phyloP scores from a whole-genome alignment of 1,140 invertebrate species.

The Sinella curviseta region DNA sequence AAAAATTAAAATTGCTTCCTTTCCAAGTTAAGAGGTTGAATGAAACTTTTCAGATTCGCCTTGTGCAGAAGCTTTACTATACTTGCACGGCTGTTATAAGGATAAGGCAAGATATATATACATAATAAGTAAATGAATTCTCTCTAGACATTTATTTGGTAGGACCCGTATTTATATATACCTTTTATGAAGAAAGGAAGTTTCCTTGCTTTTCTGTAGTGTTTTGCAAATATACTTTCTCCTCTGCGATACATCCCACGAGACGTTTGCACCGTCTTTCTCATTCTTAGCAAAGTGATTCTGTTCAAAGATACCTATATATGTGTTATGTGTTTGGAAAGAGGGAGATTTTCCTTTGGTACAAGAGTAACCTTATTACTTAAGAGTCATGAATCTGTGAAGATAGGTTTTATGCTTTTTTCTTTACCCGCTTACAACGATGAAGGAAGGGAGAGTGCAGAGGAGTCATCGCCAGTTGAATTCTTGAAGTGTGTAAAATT shows the following conservation, averaged over 20 bases:
- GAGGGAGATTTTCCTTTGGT: neutral
- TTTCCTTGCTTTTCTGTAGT: neutral
- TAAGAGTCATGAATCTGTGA: neutral
- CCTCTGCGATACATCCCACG: neutral
- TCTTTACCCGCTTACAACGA: neutral
- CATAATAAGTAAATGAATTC: no score
- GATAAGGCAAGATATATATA: no score
- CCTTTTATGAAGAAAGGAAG: no score
- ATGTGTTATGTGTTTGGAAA: neutral
- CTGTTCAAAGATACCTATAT: neutral
- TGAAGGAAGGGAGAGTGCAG: neutral
- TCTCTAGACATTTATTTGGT: no score
- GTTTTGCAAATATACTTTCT: neutral
- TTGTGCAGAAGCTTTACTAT: no score
- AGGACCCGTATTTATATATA: no score
- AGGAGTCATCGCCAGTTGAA: neutral
- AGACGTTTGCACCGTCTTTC: neutral
- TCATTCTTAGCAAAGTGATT: neutral
- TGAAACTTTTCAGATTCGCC: no score
- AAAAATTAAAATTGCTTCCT: no score
- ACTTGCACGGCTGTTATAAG: no score
- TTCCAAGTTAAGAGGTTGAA: no score
- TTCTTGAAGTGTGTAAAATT: neutral
- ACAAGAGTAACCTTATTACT: neutral
- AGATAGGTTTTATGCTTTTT: neutral